Evolutionary conservation across 2,888 invertebrate species (phyloP).

Genomic region (Mythimna vitellina): DNA sequence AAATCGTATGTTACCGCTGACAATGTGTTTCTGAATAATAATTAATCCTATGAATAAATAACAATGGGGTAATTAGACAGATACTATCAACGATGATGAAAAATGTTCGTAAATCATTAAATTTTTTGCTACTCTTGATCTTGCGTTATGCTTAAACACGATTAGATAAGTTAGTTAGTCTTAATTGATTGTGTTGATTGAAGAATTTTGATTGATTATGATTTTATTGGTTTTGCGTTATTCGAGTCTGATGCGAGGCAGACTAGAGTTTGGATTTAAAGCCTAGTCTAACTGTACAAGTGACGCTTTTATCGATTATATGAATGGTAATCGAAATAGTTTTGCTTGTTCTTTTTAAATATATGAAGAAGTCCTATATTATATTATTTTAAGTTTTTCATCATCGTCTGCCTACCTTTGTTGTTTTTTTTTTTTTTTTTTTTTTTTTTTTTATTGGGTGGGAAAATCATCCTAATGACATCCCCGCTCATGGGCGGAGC

Average conservation of each 20-base stretch:
- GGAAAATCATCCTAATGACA: too few species aligned
- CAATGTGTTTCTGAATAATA: slow-evolving; percentile 39
- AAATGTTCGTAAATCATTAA: slow-evolving; percentile 35
- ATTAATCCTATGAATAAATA: slow-evolving; percentile 51
- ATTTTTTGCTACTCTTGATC: slow-evolving; percentile 38
- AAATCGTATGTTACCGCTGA: slow-evolving; percentile 43
- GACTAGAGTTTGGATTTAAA: background rate
- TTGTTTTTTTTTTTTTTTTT: too few species aligned
- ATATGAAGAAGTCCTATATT: background rate
- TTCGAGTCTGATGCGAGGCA: background rate
- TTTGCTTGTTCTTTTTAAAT: background rate
- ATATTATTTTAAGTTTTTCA: too few species aligned
- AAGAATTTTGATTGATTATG: slow-evolving; percentile 17
- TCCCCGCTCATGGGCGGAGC: too few species aligned
- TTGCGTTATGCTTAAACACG: slow-evolving; percentile 12
- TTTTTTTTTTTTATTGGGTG: too few species aligned
- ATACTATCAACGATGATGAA: slow-evolving; percentile 44
- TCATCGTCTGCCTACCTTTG: too few species aligned
- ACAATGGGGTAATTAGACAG: slow-evolving; percentile 57
- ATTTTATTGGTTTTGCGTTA: slow-evolving; percentile 15
- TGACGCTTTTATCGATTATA: background rate
- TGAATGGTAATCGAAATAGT: background rate
- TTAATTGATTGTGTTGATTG: slow-evolving; percentile 18
- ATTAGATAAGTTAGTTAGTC: slow-evolving; percentile 17
- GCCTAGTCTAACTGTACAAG: background rate